Evolutionary conservation across 2,113 vertebrate species (phyloP).

Genomic region (Stegostoma tigrinum): DNA sequence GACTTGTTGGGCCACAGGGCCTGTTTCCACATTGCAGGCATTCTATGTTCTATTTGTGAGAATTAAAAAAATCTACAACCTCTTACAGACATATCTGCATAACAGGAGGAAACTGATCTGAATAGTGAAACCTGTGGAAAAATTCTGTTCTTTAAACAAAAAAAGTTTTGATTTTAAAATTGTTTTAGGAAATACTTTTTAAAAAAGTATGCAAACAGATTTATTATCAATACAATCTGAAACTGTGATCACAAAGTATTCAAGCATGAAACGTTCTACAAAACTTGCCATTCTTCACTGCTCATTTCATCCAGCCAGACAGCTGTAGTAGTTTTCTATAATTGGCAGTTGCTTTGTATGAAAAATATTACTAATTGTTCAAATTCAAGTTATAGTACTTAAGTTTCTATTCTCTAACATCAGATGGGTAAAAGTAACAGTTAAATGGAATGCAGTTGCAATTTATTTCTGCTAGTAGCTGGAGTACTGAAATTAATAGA

Average conservation of each 20-base stretch:
- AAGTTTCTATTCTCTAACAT: not conserved
- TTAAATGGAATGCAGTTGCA: not conserved
- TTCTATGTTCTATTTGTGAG: too few species aligned
- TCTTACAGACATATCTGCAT: not conserved
- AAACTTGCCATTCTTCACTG: not conserved
- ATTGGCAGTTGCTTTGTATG: not conserved
- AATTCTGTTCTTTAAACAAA: not conserved
- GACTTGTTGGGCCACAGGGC: too few species aligned
- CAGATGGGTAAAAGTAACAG: not conserved
- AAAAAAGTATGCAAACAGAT: not conserved
- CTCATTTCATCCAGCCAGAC: constrained; percentile 1
- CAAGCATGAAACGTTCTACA: too few species aligned
- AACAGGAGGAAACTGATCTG: not conserved
- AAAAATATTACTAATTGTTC: not conserved
- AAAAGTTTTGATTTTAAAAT: not conserved
- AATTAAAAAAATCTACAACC: not conserved
- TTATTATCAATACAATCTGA: not conserved
- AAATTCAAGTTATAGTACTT: not conserved
- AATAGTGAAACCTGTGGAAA: not conserved
- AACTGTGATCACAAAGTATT: not conserved
- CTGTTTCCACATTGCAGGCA: too few species aligned
- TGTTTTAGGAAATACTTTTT: not conserved
- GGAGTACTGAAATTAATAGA: not conserved
- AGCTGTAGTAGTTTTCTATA: not conserved
- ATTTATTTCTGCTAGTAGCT: not conserved